Percentiles rank a stretch among this genome's conserved stretches.
Evolutionary conservation across 2,113 vertebrate species (phyloP).

Genomic region (Sinocyclocheilus maitianheensis): DNA sequence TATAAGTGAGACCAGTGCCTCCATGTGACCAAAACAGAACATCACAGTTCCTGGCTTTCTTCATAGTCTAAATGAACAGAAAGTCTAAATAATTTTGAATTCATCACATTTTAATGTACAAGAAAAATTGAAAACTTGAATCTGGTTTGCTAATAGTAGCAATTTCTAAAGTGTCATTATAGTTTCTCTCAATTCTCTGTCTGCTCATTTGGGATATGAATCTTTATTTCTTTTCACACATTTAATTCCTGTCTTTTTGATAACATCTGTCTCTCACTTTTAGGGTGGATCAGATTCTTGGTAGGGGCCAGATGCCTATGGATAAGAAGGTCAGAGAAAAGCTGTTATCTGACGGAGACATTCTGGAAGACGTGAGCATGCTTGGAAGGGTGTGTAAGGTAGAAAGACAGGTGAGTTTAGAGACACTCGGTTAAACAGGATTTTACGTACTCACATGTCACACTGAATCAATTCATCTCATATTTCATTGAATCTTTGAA

Average conservation of each 20-base stretch:
- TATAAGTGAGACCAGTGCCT: not conserved
- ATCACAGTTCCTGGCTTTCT: not conserved
- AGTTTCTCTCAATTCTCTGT: not conserved
- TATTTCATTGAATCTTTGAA: not conserved
- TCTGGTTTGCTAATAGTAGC: not conserved
- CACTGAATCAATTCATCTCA: not conserved
- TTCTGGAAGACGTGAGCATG: constrained; percentile 93
- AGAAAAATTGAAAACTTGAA: not conserved
- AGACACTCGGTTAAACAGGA: not conserved
- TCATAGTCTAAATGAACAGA: not conserved
- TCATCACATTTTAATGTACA: not conserved
- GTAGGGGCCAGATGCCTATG: constrained; percentile 91
- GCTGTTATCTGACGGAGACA: constrained; percentile 86
- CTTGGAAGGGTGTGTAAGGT: constrained; percentile 95
- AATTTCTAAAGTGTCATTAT: not conserved
- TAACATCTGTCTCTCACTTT: constrained; percentile 55
- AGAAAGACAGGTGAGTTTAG: constrained; percentile 88
- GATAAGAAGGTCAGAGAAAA: constrained; percentile 95
- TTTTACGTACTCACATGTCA: not conserved
- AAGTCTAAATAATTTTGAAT: not conserved
- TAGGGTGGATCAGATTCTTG: constrained; percentile 97
- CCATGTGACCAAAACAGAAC: constrained; percentile 3
- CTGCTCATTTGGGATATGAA: not conserved
- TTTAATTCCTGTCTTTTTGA: not conserved
- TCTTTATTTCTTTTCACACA: not conserved